Evolutionary conservation across 1,140 invertebrate genomes (phyloP), one percentile per base, ranked within the genome.

Genomic region (Zaprionus capensis): DNA sequence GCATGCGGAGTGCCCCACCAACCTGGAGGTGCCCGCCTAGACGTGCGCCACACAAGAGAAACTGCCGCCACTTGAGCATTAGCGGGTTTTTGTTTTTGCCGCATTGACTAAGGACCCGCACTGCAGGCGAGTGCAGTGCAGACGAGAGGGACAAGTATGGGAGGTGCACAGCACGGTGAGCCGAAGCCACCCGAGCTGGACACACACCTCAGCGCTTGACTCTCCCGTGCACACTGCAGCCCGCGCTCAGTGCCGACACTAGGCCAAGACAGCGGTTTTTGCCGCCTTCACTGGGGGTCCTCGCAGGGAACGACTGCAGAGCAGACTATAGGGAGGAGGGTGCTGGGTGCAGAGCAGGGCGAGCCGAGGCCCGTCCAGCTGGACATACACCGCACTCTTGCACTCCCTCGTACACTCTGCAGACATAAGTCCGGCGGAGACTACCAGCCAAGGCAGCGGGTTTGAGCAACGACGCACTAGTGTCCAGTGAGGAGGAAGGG

Each of bases 11-110:
- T 46, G 41, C n/a, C 17, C 20, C 55, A 55, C n/a, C 31, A 53
- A 38, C 17, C 41, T 46, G 69, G 36, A 26, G 44, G 44, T 46
- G 41, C 15, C 56, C 51, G 59, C 44, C 46, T 22, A 31, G 20
- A 46, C 49, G 17, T 63, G 41, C 24, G 36, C 24, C 76, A 24
- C 65, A 58, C 81, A 82, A 80, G 67, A 85, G 72, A 38, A 64
- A 71, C 71, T 65, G 70, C 41, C 31, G 31, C 38, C 46, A 22
- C 9, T 62, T 1, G 59, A 38, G 26, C 58, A 34, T 53, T 9
- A 51, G 59, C 78, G 81, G 81, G 74, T 81, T 80, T 87, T 71
- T 22, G 46, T 72, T 88, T 83, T 90, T 90, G 85, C 86, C 41
- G 34, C 78, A 80, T 90, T 82, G 71, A 85, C 26, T 36, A 80